Evolutionary conservation across 2,888 invertebrate genomes (phyloP).

Genomic region (Xestia c-nigrum): DNA sequence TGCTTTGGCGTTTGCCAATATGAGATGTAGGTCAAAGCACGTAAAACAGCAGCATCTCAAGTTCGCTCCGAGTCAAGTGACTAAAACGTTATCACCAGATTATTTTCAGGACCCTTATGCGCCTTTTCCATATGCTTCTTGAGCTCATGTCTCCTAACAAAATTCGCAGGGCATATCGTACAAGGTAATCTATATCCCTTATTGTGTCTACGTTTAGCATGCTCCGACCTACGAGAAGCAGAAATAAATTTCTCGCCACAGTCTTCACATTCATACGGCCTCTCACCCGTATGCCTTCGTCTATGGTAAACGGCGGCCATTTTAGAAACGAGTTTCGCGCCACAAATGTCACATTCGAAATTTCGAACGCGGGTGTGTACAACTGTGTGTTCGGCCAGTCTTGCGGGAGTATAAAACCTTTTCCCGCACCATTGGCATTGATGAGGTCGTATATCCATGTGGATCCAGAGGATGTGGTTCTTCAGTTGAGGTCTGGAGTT

Average conservation of each 20-base stretch:
- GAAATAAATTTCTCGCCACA: slow-evolving; percentile 86
- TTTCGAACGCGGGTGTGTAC: slow-evolving; percentile 89
- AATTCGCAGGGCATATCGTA: slow-evolving; percentile 75
- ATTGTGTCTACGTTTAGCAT: slow-evolving; percentile 84
- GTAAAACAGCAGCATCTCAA: not conserved
- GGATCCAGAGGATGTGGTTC: slow-evolving; percentile 88
- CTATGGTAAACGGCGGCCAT: slow-evolving; percentile 87
- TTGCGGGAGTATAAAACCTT: slow-evolving; percentile 87
- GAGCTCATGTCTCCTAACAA: slow-evolving; percentile 80
- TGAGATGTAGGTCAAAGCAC: not conserved
- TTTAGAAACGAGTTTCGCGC: slow-evolving; percentile 84
- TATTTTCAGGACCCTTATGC: slow-evolving; percentile 67
- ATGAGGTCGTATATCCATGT: slow-evolving; percentile 86
- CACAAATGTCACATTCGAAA: slow-evolving; percentile 89
- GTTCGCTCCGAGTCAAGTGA: not conserved
- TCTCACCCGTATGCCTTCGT: slow-evolving; percentile 86
- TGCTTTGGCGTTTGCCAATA: not conserved
- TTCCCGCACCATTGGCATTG: slow-evolving; percentile 89
- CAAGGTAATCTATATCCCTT: slow-evolving; percentile 79
- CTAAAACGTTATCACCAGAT: slow-evolving; percentile 8
- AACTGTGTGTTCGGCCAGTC: slow-evolving; percentile 88
- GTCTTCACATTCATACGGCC: slow-evolving; percentile 84
- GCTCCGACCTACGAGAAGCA: slow-evolving; percentile 83
- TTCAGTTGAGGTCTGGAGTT: slow-evolving; percentile 82
- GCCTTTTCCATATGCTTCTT: slow-evolving; percentile 79